Conservation (phyloP, 2,888 invertebrate species). For the Drosophila mimica region DNA sequence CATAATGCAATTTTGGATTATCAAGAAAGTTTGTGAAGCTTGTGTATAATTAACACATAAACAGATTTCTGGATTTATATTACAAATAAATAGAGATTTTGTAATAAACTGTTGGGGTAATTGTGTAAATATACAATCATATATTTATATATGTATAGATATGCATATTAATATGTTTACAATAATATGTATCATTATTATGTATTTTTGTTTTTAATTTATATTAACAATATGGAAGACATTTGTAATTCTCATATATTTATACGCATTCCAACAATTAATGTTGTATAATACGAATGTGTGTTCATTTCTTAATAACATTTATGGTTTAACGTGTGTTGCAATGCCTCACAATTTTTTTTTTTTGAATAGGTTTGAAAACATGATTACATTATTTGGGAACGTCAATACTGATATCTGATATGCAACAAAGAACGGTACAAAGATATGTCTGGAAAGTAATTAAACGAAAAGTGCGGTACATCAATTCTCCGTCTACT, state of each 20-base stretch:
- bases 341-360: slow-evolving; percentile 29
- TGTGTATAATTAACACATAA: slow-evolving; percentile 17
- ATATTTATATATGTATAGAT: slow-evolving; percentile 16
- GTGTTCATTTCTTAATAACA: slow-evolving; percentile 34
- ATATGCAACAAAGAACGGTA: slow-evolving; percentile 59
- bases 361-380: slow-evolving; percentile 35
- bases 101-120: not conserved
- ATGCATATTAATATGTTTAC: slow-evolving; percentile 47
- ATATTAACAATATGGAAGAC: slow-evolving; percentile 83
- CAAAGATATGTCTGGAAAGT: slow-evolving; percentile 51
- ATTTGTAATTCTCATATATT: slow-evolving; percentile 77
- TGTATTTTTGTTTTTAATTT: slow-evolving; percentile 49
- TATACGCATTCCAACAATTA: slow-evolving; percentile 36
- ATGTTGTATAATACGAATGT: slow-evolving; percentile 42
- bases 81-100: slow-evolving; percentile 5
- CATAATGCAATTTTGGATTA: not conserved
- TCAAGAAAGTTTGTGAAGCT: not conserved
- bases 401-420: slow-evolving; percentile 47
- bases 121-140: slow-evolving; percentile 40
- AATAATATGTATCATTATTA: slow-evolving; percentile 7
- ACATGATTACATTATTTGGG: slow-evolving; percentile 55
- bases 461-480: slow-evolving; percentile 44
- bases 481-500: slow-evolving; percentile 85
- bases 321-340: slow-evolving; percentile 31
- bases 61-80: not conserved